Evolutionary conservation across 2,113 vertebrate species (phyloP).

Genomic region (Nibea coibor): DNA sequence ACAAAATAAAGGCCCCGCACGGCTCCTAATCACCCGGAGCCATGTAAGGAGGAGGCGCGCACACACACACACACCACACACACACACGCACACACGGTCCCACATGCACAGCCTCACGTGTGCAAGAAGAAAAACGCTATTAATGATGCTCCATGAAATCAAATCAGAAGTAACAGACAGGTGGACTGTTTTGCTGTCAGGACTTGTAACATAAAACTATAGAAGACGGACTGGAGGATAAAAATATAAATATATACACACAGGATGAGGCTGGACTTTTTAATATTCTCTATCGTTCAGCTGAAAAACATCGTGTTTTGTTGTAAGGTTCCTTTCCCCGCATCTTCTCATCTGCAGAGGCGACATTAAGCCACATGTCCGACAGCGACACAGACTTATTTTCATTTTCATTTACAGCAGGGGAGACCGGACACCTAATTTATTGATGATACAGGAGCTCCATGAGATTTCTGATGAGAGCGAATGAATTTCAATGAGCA

Average conservation of each 20-base stretch:
- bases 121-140: background rate
- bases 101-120: background rate
- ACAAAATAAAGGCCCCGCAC: constrained; percentile 43
- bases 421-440: constrained; percentile 21
- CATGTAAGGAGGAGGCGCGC: constrained; percentile 44
- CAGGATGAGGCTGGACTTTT: background rate
- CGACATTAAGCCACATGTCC: constrained; percentile 5
- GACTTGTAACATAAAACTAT: background rate
- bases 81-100: background rate
- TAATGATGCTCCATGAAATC: constrained; percentile 39
- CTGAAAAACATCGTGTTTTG: background rate
- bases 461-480: constrained; percentile 23
- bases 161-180: background rate
- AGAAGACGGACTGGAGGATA: background rate
- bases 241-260: background rate
- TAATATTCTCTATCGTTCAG: background rate
- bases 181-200: background rate
- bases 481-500: constrained; percentile 45
- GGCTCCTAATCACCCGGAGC: constrained; percentile 66
- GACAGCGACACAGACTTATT: constrained; percentile 9
- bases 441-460: constrained; percentile 33
- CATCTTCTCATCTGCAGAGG: background rate
- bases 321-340: background rate
- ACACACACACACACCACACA: background rate
- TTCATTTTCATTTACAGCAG: constrained; percentile 42